phyloP scores from a whole-genome alignment of 1,140 invertebrate species.

The Plodia interpunctella region DNA sequence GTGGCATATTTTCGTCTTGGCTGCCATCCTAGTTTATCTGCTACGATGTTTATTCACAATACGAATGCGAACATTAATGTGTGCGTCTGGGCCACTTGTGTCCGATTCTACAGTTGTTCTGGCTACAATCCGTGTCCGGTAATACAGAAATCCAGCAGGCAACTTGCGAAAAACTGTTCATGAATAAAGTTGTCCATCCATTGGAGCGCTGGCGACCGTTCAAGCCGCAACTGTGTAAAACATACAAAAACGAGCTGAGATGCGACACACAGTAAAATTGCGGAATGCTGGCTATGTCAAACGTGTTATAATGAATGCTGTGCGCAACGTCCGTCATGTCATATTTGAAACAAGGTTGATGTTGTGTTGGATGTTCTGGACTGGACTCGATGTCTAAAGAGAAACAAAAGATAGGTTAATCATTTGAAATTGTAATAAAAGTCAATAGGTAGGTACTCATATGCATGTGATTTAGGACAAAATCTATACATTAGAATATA shows the following conservation, averaged over 20 bases:
- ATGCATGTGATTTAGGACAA: too few relatives aligned
- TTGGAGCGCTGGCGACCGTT: slow-evolving; percentile 3
- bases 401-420: neutral
- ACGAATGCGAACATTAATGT: slow-evolving; percentile 72
- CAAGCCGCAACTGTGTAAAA: slow-evolving; percentile 11
- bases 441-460: too few relatives aligned
- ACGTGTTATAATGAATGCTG: neutral
- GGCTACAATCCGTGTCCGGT: slow-evolving; percentile 8
- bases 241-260: neutral
- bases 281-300: slow-evolving; percentile 3
- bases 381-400: neutral
- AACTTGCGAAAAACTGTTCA: neutral
- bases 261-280: neutral
- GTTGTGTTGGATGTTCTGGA: neutral
- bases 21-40: slow-evolving; percentile 76
- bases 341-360: neutral
- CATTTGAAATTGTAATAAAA: too few relatives aligned
- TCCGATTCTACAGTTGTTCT: slow-evolving; percentile 45
- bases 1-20: slow-evolving; percentile 76
- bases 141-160: neutral
- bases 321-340: neutral
- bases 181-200: neutral
- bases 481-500: too few relatives aligned
- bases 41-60: slow-evolving; percentile 77
- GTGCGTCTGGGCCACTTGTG: slow-evolving; percentile 66